Percentiles rank a stretch among this genome's conserved stretches.
These are phyloP conservation scores for Phlogophora meticulosa DNA, from an alignment of 2,888 invertebrate species.

Conservation along the genomic window DNA sequence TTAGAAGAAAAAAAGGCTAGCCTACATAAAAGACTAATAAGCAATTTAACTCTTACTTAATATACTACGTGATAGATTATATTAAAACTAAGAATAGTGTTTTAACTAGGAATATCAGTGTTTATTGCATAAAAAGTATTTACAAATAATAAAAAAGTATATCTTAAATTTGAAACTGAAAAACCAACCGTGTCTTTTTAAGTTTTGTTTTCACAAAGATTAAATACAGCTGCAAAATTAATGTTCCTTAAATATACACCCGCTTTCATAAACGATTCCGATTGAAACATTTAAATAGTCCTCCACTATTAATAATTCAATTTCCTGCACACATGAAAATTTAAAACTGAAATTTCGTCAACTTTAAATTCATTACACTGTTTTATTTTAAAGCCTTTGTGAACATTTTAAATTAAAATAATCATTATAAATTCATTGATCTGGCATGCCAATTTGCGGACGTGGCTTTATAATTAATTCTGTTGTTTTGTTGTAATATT, in stretches of 20 bases:
- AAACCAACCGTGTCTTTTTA: too few relatives aligned
- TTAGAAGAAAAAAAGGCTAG: too few relatives aligned
- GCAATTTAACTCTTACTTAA: too few relatives aligned
- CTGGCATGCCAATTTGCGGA: slow-evolving; percentile 36
- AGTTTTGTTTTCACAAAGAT: slow-evolving; percentile 11
- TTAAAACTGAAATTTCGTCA: slow-evolving; percentile 49
- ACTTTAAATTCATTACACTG: slow-evolving; percentile 42
- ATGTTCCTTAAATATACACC: slow-evolving; percentile 6
- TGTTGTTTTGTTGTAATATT: slow-evolving; percentile 17
- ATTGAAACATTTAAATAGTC: slow-evolving; percentile 35
- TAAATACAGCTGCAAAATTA: slow-evolving; percentile 20
- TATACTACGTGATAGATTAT: too few relatives aligned
- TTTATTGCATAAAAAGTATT: too few relatives aligned
- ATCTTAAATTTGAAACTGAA: too few relatives aligned
- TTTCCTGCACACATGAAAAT: slow-evolving; percentile 33
- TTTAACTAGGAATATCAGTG: too few relatives aligned
- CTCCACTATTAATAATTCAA: slow-evolving; percentile 36
- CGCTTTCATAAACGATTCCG: slow-evolving; percentile 6
- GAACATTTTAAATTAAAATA: slow-evolving; percentile 51
- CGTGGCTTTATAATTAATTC: slow-evolving; percentile 30
- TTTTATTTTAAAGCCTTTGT: slow-evolving; percentile 38
- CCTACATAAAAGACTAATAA: too few relatives aligned
- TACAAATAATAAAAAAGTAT: too few relatives aligned
- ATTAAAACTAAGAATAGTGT: too few relatives aligned
- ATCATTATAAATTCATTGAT: slow-evolving; percentile 60